Conservation (phyloP, 2,888 invertebrate genomes). For the Lagria hirta region DNA sequence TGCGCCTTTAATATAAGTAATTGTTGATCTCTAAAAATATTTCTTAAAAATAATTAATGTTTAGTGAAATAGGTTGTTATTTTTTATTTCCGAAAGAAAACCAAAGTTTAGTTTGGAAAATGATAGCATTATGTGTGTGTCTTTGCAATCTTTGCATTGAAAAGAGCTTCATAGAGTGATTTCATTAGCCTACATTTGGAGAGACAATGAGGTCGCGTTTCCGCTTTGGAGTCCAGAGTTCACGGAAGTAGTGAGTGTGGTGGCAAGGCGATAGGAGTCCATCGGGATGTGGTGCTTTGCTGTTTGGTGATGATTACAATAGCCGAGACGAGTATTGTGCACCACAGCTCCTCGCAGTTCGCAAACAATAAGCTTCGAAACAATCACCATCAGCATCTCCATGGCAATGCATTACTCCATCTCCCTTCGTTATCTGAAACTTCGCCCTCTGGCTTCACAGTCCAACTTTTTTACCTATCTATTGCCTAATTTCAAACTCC, state of each 20-base stretch:
- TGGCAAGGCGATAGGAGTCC: slow-evolving; percentile 32
- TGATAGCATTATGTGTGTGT: no score
- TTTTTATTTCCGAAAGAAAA: no score
- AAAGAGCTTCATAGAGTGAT: slow-evolving; percentile 26
- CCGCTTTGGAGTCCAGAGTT: slow-evolving; percentile 36
- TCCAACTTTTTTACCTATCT: no score
- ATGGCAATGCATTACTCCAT: slow-evolving; percentile 24
- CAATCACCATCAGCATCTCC: slow-evolving; percentile 28
- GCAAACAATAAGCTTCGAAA: slow-evolving; percentile 29
- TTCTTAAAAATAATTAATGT: no score
- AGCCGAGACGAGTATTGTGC: slow-evolving; percentile 35
- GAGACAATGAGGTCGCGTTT: slow-evolving; percentile 38
- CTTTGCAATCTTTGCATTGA: no score
- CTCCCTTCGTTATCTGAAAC: slow-evolving; percentile 25
- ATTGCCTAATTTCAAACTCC: no score
- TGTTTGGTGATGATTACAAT: slow-evolving; percentile 35
- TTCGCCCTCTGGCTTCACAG: slow-evolving; percentile 21
- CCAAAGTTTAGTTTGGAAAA: no score
- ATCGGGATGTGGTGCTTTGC: slow-evolving; percentile 21
- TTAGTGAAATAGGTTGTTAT: no score
- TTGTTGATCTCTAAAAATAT: no score
- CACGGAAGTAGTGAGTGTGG: slow-evolving; percentile 32
- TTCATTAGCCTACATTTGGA: slow-evolving; percentile 38
- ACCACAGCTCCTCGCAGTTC: slow-evolving; percentile 18
- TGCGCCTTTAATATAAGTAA: no score